Evolutionary conservation across 2,888 invertebrate genomes (phyloP), one percentile per base, ranked within the genome.

Genomic region (Hoplodrina blanda): DNA sequence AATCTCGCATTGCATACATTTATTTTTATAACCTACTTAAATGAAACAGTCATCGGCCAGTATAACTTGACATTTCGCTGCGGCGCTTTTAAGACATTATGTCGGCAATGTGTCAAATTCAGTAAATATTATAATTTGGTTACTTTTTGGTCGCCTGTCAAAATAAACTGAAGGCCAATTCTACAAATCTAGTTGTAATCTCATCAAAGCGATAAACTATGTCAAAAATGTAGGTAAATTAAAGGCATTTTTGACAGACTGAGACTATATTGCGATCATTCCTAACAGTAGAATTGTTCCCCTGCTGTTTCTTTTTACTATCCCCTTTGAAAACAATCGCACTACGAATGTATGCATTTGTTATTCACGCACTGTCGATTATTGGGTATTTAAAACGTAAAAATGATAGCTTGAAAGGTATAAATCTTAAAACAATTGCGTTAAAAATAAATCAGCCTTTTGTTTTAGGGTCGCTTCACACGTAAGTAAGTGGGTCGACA

Each of bases 361-460:
- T 83, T 84, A 75, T 88, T 82, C 81, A 86, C 81, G 85, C 85
- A 75, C 79, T 81, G 80, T 84, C 76, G 77, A 73, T 71, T 72
- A 73, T 71, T 72, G 69, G 53, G 72, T 67, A 46, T 17, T 15
- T 17, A 46, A 41, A 44, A 46, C 17, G 15, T 5, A 46, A 82
- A 81, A 81, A 54, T 73, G 15, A 66, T 49, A 33, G 44, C 50
- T 55, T 41, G 44, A 44, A 56, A 63, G 44, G 13, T 33, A 65
- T 65, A 54, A 50, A 65, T 77, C 25, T 33, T 37, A 33, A 49
- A 33, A 54, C n/a, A 41, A 74, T 52, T 37, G 37, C 37, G 44
- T 19, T 44, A 46, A 63, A 11, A 65, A 74, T 65, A 65, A 57
- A 55, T 55, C 49, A 49, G 37, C 54, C 30, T 41, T 54, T 54